Base-by-base conservation (phyloP, 1,140 invertebrate species). In the Eupeodes corollae region DNA sequence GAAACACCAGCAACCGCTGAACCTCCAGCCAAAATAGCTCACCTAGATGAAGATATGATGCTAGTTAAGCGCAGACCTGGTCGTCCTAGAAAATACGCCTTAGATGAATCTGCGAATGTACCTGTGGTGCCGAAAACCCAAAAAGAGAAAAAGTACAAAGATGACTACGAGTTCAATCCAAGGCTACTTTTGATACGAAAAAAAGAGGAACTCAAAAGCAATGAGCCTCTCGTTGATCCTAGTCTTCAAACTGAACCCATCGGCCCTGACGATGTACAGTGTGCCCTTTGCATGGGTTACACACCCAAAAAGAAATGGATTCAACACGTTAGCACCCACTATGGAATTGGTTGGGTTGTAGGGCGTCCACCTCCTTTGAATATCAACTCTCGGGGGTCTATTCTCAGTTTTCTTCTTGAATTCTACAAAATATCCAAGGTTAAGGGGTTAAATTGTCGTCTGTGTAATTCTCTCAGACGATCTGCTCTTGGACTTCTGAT, bases 301-400 rank as follows among this genome's bases (percentile, higher is more conserved):
- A 53, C 43, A 16, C 44, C 42, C 2, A 32, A 46, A 15, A 16
- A 31, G 0, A 13, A 45, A 13, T 66, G 57, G 58, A 32, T 40
- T 12, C 1, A 1, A 0, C 63, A 66, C 46, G 31, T 63, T 2
- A 30, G 26, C 1, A 49, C 55, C 31, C 63, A 66, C 42, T 66
- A 66, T 42, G 63, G 63, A 35, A 51, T 66, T 1, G 63, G 63
- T 11, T 66, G 63, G 63, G 15, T 37, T 0, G 33, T 42, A 1
- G 54, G 47, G 1, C 26, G 55, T 14, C 18, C 14, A 19, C 37
- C 37, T 6, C 47, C 57, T 11, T 15, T 43, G 51, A 44, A 52
- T 40, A 33, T 47, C 0, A 31, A 19, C 14, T 19, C 46, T 1
- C 57, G 61, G 3, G 13, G 11, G 1, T n/a, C 6, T 3, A 14